These are phyloP conservation scores for Labeo catla DNA, from an alignment of 2,113 vertebrate species.

Conservation along the genomic window DNA sequence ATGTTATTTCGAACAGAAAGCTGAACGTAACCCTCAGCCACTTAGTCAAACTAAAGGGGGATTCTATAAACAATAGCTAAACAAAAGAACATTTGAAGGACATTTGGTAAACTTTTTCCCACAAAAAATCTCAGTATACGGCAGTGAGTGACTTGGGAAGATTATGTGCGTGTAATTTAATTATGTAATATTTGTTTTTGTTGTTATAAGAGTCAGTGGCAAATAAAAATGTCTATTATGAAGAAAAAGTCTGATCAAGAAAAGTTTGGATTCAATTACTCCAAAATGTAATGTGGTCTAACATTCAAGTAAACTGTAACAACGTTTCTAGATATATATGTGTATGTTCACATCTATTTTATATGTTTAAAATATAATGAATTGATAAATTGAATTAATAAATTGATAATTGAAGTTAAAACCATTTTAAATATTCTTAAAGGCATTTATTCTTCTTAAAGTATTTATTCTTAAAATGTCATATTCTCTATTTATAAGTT, in stretches of 20 bases:
- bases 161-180: background rate
- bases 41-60: background rate
- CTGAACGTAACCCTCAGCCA: background rate
- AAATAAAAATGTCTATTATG: background rate
- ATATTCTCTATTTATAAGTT: too few species aligned
- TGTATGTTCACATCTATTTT: too few species aligned
- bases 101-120: background rate
- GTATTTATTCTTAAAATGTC: too few species aligned
- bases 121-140: too few species aligned
- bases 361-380: too few species aligned
- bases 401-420: too few species aligned
- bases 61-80: background rate
- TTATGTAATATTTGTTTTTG: background rate
- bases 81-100: slow-evolving; percentile 15
- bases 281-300: background rate
- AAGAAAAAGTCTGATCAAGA: background rate
- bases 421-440: too few species aligned
- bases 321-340: too few species aligned
- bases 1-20: slow-evolving; percentile 29
- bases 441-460: too few species aligned
- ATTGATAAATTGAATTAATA: too few species aligned
- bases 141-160: background rate
- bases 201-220: background rate
- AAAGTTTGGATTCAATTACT: background rate
- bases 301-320: background rate